Percentiles rank a stretch among this genome's conserved stretches.
Conservation (phyloP, 2,888 invertebrate genomes). For the Steinernema carpocapsae region DNA sequence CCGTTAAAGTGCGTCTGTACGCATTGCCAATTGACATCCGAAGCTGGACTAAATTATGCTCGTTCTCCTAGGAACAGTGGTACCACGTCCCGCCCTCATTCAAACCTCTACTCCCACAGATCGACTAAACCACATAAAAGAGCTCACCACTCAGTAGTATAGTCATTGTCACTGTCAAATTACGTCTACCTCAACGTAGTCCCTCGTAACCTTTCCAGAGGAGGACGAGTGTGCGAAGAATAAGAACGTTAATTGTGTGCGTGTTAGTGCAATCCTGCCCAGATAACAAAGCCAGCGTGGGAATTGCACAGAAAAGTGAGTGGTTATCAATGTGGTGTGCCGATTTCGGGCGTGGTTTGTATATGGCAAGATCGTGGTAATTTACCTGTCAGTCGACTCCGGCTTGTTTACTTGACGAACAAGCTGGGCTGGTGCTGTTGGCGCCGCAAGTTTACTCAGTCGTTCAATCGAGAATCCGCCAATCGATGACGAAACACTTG, state of each 20-base stretch:
- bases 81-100: constrained; percentile 28
- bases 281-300: no score
- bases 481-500: no score
- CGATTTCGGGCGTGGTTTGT: no score
- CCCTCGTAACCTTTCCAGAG: no score
- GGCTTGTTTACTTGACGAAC: not conserved
- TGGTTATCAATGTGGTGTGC: no score
- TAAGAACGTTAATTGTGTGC: no score
- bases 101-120: not conserved
- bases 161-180: not conserved
- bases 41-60: not conserved
- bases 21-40: constrained; percentile 6
- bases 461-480: no score
- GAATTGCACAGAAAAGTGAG: no score
- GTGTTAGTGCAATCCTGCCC: no score
- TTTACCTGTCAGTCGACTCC: constrained; percentile 17
- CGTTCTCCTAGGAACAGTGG: constrained; percentile 20
- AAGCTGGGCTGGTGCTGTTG: not conserved
- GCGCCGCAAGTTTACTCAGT: no score
- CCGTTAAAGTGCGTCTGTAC: not conserved
- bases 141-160: not conserved
- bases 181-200: not conserved
- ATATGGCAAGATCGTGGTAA: not conserved
- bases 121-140: constrained; percentile 24
- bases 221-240: no score